Evolutionary conservation across 2,113 vertebrate species (phyloP).

Genomic region (Lepisosteus osseus): DNA sequence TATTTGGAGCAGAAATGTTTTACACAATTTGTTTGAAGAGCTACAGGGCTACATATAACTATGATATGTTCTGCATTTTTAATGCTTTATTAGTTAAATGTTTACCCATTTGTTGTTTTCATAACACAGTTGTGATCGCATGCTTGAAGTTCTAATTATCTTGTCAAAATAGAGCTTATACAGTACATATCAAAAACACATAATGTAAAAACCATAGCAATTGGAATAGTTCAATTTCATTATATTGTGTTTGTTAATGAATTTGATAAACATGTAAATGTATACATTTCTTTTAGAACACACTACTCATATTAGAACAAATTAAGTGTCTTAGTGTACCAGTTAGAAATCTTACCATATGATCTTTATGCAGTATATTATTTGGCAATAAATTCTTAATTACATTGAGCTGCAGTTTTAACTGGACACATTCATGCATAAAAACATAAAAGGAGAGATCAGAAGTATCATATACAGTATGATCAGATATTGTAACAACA

Average conservation of each 20-base stretch:
- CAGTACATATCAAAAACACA: conserved; percentile 41
- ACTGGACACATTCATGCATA: too few species aligned
- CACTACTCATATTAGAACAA: neutral
- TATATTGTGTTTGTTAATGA: too few species aligned
- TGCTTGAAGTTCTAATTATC: conserved; percentile 64
- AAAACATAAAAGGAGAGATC: too few species aligned
- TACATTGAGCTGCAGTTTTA: too few species aligned
- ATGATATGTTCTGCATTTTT: conserved; percentile 48
- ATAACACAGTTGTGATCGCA: conserved; percentile 70
- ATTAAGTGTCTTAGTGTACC: too few species aligned
- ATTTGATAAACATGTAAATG: conserved; percentile 28
- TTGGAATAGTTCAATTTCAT: neutral
- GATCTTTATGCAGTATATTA: too few species aligned
- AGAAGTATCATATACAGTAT: too few species aligned
- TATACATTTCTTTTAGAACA: conserved; percentile 38
- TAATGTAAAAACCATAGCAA: conserved; percentile 39
- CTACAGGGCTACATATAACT: conserved; percentile 54
- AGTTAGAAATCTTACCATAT: too few species aligned
- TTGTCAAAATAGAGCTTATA: conserved; percentile 60
- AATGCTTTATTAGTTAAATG: conserved; percentile 76
- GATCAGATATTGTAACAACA: too few species aligned
- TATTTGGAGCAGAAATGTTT: conserved; percentile 40
- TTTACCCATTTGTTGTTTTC: conserved; percentile 69
- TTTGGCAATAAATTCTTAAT: too few species aligned
- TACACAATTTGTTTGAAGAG: conserved; percentile 51